Base-by-base conservation (phyloP, 1,140 invertebrate genomes). In the Psilanteris sp. region DNA sequence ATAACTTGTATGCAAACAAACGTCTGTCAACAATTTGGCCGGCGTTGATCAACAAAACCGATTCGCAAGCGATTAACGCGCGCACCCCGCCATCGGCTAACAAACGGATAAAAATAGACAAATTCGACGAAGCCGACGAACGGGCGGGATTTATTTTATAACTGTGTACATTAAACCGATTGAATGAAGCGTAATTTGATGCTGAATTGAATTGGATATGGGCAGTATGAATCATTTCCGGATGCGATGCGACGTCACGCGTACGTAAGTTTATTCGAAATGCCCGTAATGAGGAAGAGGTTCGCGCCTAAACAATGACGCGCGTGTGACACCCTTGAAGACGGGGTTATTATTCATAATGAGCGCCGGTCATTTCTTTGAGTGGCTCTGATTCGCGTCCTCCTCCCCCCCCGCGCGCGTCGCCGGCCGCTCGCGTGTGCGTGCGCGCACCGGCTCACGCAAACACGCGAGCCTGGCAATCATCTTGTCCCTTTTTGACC, bases 341-440 rank as follows among this genome's bases (percentile, higher is more conserved):
- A 76, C 62, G 78, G 77, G 80, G 73, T 86, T 86, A 87, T 87
- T 85, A 82, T 81, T 85, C 81, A 83, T 86, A 87, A 87, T 85
- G 85, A 87, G 81, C 67, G 71, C 75, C 84, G 79, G 84, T 86
- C 86, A 84, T 85, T 86, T 82, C 84, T 87, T 85, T 85, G 85
- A 87, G 85, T 86, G 85, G 83, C 50, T 83, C 67, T 86, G 85
- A 86, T 87, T 87, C 79, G 81, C 52, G 44, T 37, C 54, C 59
- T 31, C 52, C 20, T 29, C 20, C 32, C 39, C 39, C 52, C 41
- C 48, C 8, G 59, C 11, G 4, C 14, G 8, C 11, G 52, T 44
- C 55, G 46, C 27, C 8, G 43, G 13, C 10, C 4, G 10, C 14
- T 36, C 4, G 5, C 41, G 41, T 68, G 16, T 26, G n/a, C 26